These are phyloP conservation scores for Xenopus tropicalis DNA, from an alignment of 2,113 vertebrate species.

Conservation along the genomic window DNA sequence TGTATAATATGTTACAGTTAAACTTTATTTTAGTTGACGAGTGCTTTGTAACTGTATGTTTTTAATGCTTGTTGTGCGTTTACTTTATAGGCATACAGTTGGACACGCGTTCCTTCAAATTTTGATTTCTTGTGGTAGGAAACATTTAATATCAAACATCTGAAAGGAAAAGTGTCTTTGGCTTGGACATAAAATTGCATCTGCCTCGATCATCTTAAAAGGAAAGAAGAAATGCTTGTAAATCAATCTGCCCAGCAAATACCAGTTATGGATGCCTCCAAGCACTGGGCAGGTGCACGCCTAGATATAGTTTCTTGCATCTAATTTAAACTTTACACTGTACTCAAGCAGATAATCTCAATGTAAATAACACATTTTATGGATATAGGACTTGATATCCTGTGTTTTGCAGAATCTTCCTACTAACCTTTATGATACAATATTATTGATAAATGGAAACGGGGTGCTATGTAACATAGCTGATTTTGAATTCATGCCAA, in stretches of 20 bases:
- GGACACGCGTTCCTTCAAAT: slow-evolving; percentile 40
- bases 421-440: neutral
- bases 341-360: slow-evolving; percentile 65
- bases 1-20: too few relatives aligned
- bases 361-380: slow-evolving; percentile 66
- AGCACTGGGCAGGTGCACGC: slow-evolving; percentile 66
- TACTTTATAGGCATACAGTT: neutral
- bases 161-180: slow-evolving; percentile 56
- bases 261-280: slow-evolving; percentile 57
- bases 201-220: slow-evolving; percentile 68
- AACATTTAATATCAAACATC: slow-evolving; percentile 57
- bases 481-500: too few relatives aligned
- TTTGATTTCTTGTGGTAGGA: slow-evolving; percentile 55
- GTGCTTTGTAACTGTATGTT: neutral
- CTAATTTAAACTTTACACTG: slow-evolving; percentile 74
- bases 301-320: slow-evolving; percentile 76
- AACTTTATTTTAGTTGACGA: too few relatives aligned
- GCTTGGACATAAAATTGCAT: slow-evolving; percentile 56
- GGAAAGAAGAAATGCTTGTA: slow-evolving; percentile 65
- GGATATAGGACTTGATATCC: neutral
- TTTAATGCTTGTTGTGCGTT: neutral
- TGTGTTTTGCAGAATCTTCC: slow-evolving; percentile 1
- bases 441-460: neutral
- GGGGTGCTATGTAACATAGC: too few relatives aligned
- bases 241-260: slow-evolving; percentile 71